phyloP scores from a whole-genome alignment of 2,113 vertebrate species.

The Atlantisia rogersi region DNA sequence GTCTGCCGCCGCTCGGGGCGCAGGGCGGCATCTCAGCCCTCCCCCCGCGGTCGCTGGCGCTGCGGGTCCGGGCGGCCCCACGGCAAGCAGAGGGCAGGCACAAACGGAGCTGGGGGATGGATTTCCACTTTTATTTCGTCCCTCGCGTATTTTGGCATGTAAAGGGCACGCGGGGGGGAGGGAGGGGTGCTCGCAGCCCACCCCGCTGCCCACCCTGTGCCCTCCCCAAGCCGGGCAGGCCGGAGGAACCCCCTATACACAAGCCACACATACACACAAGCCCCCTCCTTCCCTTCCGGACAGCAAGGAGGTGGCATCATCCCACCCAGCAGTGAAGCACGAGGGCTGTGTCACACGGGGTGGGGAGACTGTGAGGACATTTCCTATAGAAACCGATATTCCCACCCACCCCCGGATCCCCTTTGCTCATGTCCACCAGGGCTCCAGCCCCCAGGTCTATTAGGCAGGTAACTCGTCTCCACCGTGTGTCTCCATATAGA shows the following conservation, averaged over 20 bases:
- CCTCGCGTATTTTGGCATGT: constrained; percentile 63
- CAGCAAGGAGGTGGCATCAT: neutral
- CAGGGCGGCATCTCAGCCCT: neutral
- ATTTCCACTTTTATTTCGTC: constrained; percentile 57
- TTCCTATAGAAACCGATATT: constrained; percentile 31
- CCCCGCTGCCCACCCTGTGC: neutral
- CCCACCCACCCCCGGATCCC: neutral
- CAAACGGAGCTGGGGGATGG: neutral
- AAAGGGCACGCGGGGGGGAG: constrained; percentile 15
- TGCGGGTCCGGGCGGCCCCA: too few species aligned
- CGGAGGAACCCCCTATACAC: neutral
- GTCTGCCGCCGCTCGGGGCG: neutral
- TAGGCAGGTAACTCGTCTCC: neutral
- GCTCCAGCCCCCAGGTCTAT: constrained; percentile 13
- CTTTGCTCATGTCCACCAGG: constrained; percentile 11
- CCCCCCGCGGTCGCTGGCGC: too few species aligned
- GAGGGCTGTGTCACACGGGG: constrained; percentile 3
- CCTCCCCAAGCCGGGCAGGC: neutral
- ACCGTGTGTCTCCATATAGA: neutral
- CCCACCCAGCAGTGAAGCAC: constrained; percentile 63
- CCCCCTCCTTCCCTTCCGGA: neutral
- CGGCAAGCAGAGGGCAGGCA: neutral
- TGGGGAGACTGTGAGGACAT: constrained; percentile 18
- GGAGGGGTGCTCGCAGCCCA: neutral
- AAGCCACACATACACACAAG: constrained; percentile 45